phyloP scores from a whole-genome alignment of 2,797 vertebrate species.

The Diceros bicornis region DNA sequence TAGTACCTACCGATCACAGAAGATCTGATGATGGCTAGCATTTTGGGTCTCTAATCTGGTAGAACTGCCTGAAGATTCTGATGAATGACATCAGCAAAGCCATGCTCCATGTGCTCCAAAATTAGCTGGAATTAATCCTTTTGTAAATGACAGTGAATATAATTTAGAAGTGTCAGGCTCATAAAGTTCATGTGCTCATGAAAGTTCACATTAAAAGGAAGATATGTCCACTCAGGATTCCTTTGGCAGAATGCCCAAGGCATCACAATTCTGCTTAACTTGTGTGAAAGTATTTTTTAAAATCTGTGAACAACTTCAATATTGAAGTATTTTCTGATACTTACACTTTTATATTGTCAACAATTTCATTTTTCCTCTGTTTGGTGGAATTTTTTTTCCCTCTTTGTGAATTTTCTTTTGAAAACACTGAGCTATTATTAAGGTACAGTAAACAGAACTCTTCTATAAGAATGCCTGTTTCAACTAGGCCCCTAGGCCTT shows the following conservation, averaged over 20 bases:
- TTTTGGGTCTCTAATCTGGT: constrained; percentile 79
- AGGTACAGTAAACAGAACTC: constrained; percentile 76
- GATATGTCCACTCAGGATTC: constrained; percentile 78
- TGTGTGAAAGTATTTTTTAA: constrained; percentile 11
- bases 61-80: constrained; percentile 80
- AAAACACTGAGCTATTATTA: constrained; percentile 61
- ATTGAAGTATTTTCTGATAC: constrained; percentile 69
- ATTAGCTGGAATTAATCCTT: constrained; percentile 87
- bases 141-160: constrained; percentile 86
- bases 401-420: constrained; percentile 65
- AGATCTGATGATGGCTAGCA: constrained; percentile 73
- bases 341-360: constrained; percentile 65
- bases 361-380: background rate
- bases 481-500: constrained; percentile 1
- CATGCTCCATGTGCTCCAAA: constrained; percentile 85
- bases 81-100: constrained; percentile 82
- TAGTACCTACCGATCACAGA: background rate
- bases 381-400: constrained; percentile 55
- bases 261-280: constrained; percentile 36
- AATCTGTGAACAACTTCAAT: constrained; percentile 52
- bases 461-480: constrained; percentile 72
- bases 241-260: constrained; percentile 76
- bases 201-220: constrained; percentile 85
- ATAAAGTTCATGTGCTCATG: constrained; percentile 84
- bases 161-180: constrained; percentile 87